These are phyloP conservation scores for Bagarius yarrelli DNA, from an alignment of 2,113 vertebrate genomes.

Conservation along the genomic window DNA sequence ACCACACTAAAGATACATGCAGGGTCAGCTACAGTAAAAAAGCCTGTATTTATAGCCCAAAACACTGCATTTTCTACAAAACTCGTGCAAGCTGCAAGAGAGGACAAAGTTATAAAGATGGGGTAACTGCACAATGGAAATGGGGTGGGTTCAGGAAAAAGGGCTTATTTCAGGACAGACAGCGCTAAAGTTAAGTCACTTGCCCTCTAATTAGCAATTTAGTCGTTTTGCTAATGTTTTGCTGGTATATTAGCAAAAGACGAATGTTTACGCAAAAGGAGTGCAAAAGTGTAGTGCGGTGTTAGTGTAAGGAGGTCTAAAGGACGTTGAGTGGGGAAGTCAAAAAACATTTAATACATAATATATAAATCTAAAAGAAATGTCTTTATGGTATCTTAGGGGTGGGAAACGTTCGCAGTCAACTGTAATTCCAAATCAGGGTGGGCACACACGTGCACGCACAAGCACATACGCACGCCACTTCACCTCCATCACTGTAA, in stretches of 20 bases:
- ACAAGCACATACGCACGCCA: conserved; percentile 18
- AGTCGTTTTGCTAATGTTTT: too few relatives aligned
- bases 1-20: conserved; percentile 77
- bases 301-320: too few relatives aligned
- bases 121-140: not conserved
- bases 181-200: not conserved
- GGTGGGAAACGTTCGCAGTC: not conserved
- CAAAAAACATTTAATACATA: too few relatives aligned
- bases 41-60: conserved; percentile 71
- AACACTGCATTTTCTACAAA: conserved; percentile 67
- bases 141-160: not conserved
- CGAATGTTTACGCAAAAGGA: too few relatives aligned
- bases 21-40: conserved; percentile 71
- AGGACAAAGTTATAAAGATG: conserved; percentile 54
- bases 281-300: too few relatives aligned
- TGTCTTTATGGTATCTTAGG: not conserved
- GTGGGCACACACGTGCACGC: not conserved
- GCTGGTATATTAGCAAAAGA: too few relatives aligned
- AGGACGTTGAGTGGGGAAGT: too few relatives aligned
- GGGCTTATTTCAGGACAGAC: not conserved
- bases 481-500: conserved; percentile 57
- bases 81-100: conserved; percentile 65
- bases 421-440: not conserved
- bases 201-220: not conserved
- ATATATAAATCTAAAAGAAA: too few relatives aligned